Percentiles rank a stretch among this genome's conserved stretches.
Evolutionary conservation across 1,140 invertebrate species (phyloP).

Genomic region (Dreissena rostriformis): DNA sequence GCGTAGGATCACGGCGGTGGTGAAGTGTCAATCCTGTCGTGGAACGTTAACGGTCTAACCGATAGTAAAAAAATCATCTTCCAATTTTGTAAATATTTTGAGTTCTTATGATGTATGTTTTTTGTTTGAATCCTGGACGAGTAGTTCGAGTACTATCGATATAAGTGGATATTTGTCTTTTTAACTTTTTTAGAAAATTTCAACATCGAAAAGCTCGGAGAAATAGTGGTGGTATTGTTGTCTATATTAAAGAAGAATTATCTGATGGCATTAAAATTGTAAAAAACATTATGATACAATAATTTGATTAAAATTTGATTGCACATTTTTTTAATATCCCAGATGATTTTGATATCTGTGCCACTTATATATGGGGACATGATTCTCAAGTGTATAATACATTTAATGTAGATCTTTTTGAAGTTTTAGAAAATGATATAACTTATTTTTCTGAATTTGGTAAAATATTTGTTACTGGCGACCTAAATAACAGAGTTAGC

Average conservation of each 20-base stretch:
- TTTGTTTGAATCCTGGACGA: conserved; percentile 21
- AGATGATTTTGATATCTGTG: conserved; percentile 25
- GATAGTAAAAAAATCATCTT: not conserved
- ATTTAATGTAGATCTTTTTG: conserved; percentile 10
- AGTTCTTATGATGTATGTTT: not conserved
- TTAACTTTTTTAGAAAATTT: conserved; percentile 26
- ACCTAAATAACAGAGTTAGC: conserved; percentile 9
- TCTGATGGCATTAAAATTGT: conserved; percentile 7
- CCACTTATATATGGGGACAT: not conserved
- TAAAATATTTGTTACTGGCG: not conserved
- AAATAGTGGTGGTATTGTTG: not conserved
- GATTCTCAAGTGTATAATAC: conserved; percentile 18
- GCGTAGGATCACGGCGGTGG: no score
- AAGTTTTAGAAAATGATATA: conserved; percentile 5
- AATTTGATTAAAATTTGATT: conserved; percentile 22
- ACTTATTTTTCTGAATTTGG: not conserved
- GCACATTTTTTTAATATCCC: not conserved
- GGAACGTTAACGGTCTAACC: not conserved
- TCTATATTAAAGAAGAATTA: conserved; percentile 1
- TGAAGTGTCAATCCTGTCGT: no score
- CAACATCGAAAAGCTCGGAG: conserved; percentile 8
- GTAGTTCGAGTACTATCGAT: conserved; percentile 11
- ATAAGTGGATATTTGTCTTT: not conserved
- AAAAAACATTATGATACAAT: conserved; percentile 13
- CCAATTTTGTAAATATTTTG: not conserved